Base-by-base conservation (phyloP, 1,140 invertebrate genomes). In the Mamestra configurata region DNA sequence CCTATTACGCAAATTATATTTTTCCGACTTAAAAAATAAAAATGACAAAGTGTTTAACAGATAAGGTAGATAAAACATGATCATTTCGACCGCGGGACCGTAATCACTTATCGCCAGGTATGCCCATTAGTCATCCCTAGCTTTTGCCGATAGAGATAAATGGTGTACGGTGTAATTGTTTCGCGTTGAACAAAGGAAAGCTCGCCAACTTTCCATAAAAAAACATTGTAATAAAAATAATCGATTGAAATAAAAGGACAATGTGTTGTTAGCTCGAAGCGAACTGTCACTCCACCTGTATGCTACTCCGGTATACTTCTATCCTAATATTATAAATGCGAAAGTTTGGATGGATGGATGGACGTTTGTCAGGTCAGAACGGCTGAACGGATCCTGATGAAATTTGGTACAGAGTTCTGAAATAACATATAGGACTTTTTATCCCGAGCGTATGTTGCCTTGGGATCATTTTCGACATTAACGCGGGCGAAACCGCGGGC, bases 1-100 rank as follows among this genome's bases (percentile, higher is more conserved):
- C 11, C 27, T 53, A 53, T 71, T 71, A 71, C 8, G 24, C 15
- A 71, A 71, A 71, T 71, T 18, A 35, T 51, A 1, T 68, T 66
- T 31, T 53, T 4, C 49, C 5, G 4, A 13, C 55, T 11, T 4
- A 27, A 11, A 27, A 7, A 57, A 18, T n/a, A 70, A 27, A 35
- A 70, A 68, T 51, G 20, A 5, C 5, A 11, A 15, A 43, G 15
- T 46, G 13, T 18, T 49, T 71, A 15, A 1, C 59, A 61, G 13
- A 24, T 55, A 51, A 71, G 6, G 11, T 15, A 6, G 11, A 49
- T 0, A 46, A 51, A 66, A 22, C 11, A n/a, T 10, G n/a, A 31
- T 37, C 4, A 20, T 35, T 64, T 20, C 20, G n/a, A 64, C 13
- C 35, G 5, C 6, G 22, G 8, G 0, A 49, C 40, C 43, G 18